These are phyloP conservation scores for Odocoileus virginianus DNA, from an alignment of 2,113 vertebrate genomes.

Conservation along the genomic window DNA sequence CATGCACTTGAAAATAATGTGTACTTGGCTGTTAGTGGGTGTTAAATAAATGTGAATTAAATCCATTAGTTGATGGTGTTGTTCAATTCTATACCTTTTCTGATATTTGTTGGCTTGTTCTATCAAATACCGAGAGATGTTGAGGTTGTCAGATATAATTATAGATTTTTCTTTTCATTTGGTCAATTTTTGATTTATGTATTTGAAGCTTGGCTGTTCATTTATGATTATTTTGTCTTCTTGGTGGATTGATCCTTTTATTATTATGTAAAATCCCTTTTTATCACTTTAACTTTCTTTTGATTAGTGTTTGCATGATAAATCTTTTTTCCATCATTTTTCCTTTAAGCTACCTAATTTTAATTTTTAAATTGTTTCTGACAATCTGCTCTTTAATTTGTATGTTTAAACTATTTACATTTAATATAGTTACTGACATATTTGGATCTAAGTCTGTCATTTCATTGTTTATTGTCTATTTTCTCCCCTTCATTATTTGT, in stretches of 20 bases:
- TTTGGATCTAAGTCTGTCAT: not conserved
- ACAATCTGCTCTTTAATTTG: not conserved
- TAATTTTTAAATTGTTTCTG: constrained; percentile 5
- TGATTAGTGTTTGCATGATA: not conserved
- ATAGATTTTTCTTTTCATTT: not conserved
- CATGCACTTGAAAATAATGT: not conserved
- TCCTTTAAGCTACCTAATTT: not conserved
- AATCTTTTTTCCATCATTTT: not conserved
- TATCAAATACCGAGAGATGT: not conserved
- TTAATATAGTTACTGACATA: not conserved
- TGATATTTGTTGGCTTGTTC: not conserved
- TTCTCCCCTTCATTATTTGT: not conserved
- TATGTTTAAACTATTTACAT: not conserved
- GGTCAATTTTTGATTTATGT: not conserved
- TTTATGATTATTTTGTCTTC: not conserved
- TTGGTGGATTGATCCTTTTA: not conserved
- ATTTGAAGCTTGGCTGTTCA: not conserved
- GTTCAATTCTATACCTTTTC: not conserved
- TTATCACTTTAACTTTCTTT: not conserved
- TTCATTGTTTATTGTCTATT: not conserved
- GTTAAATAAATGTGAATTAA: not conserved
- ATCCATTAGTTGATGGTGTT: not conserved
- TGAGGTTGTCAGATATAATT: not conserved
- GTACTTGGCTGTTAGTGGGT: not conserved
- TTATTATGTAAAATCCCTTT: not conserved